Conservation (phyloP, 2,888 invertebrate species). For the Pristionchus fissidentatus region DNA sequence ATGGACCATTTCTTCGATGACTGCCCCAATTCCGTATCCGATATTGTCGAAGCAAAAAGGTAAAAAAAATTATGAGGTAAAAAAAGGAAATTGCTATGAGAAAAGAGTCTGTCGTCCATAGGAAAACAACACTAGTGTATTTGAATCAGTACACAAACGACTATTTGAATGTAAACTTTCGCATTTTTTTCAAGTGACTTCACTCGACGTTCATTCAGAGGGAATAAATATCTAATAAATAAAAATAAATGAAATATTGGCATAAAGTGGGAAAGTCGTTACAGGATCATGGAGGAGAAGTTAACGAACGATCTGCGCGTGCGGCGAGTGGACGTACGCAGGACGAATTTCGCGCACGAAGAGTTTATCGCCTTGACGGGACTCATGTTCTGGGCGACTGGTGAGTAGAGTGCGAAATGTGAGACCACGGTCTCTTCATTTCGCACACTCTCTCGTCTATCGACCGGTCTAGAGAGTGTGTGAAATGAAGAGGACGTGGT, state of each 20-base stretch:
- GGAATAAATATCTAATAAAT: background rate
- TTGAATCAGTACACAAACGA: too few species aligned
- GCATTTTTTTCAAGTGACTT: background rate
- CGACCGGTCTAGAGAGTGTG: too few species aligned
- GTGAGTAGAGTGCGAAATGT: too few species aligned
- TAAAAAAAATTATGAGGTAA: too few species aligned
- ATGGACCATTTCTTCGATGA: conserved; percentile 10
- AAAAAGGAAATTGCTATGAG: too few species aligned
- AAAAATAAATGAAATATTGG: background rate
- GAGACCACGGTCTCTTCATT: too few species aligned
- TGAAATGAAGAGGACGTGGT: too few species aligned
- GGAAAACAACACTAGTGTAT: too few species aligned
- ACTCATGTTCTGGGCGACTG: conserved; percentile 8
- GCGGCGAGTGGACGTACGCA: background rate
- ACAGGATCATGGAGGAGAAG: background rate
- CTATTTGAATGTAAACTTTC: too few species aligned
- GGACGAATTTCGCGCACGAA: background rate
- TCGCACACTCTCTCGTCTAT: too few species aligned
- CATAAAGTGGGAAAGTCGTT: too few species aligned
- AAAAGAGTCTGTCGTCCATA: too few species aligned
- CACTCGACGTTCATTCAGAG: background rate
- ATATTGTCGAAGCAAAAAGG: background rate
- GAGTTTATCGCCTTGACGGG: background rate
- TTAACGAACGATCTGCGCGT: background rate
- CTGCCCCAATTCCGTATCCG: background rate